Evolutionary conservation across 2,797 vertebrate species (phyloP).

Genomic region (Danio choprae): DNA sequence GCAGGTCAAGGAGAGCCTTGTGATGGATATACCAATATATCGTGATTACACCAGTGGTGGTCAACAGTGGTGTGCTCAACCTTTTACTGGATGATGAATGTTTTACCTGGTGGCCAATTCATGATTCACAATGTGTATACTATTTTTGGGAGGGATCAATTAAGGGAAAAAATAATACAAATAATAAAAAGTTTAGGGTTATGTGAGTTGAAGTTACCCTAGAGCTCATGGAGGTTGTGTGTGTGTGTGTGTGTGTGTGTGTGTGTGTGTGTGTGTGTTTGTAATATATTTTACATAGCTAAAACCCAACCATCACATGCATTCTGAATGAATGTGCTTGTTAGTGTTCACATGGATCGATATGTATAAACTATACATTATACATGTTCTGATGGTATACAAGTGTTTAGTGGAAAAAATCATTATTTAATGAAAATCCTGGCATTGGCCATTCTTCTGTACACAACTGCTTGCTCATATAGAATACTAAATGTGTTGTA

Average conservation of each 20-base stretch:
- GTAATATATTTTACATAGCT: not conserved
- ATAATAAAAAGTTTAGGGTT: conserved; percentile 6
- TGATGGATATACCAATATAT: conserved; percentile 68
- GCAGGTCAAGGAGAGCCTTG: conserved; percentile 62
- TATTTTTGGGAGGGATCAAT: conserved; percentile 38
- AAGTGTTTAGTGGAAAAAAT: too few relatives aligned
- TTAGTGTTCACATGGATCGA: not conserved
- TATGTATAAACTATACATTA: not conserved
- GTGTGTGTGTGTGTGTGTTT: too few relatives aligned
- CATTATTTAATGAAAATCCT: too few relatives aligned
- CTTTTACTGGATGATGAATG: conserved; percentile 63
- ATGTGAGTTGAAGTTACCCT: not conserved
- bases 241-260: too few relatives aligned
- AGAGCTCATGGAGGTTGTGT: conserved; percentile 3
- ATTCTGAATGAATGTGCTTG: not conserved
- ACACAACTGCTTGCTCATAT: too few relatives aligned
- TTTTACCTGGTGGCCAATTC: conserved; percentile 60
- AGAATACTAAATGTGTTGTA: too few relatives aligned
- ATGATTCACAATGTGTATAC: conserved; percentile 51
- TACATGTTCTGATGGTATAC: too few relatives aligned
- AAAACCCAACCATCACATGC: not conserved
- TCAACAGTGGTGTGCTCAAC: conserved; percentile 61
- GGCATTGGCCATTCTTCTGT: too few relatives aligned
- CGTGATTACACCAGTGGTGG: conserved; percentile 64
- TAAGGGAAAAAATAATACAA: not conserved